Percentiles rank a stretch among this genome's conserved stretches.
These are phyloP conservation scores for Daktulosphaira vitifoliae DNA, from an alignment of 1,140 invertebrate genomes.

Conservation along the genomic window DNA sequence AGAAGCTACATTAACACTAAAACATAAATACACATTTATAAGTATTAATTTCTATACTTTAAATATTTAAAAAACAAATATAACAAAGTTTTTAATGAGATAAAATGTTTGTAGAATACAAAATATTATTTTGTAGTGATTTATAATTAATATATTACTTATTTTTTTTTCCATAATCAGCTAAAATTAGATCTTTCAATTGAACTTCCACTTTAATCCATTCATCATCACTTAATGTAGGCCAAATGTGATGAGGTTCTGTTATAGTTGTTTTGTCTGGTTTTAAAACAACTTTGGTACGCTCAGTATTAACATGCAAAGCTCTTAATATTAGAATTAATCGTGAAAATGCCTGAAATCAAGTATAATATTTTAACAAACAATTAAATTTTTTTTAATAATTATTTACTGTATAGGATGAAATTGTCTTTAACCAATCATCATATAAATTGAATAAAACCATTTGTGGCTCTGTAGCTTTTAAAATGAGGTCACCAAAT, in stretches of 20 bases:
- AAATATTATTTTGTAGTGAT: no score
- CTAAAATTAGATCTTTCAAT: slow-evolving; percentile 94
- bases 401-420: slow-evolving; percentile 68
- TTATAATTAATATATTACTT: slow-evolving; percentile 53
- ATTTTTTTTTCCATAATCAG: slow-evolving; percentile 99
- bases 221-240: slow-evolving; percentile 91
- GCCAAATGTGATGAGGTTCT: slow-evolving; percentile 99
- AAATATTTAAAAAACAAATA: background rate
- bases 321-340: slow-evolving; percentile 93
- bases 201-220: slow-evolving; percentile 99
- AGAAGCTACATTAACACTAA: slow-evolving; percentile 91
- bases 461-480: slow-evolving; percentile 99
- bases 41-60: background rate
- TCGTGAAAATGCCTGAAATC: slow-evolving; percentile 78
- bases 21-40: slow-evolving; percentile 37
- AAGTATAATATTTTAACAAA: slow-evolving; percentile 17
- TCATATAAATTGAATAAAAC: slow-evolving; percentile 99
- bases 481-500: slow-evolving; percentile 97
- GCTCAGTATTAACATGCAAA: slow-evolving; percentile 96
- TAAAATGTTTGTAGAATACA: no score
- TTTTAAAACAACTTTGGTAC: slow-evolving; percentile 93
- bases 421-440: slow-evolving; percentile 97
- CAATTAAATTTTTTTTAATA: background rate
- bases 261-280: slow-evolving; percentile 98
- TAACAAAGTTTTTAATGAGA: no score